These are phyloP conservation scores for Acanthaster planci DNA, from an alignment of 35 echinoderm and acorn worm species.

Conservation along the genomic window DNA sequence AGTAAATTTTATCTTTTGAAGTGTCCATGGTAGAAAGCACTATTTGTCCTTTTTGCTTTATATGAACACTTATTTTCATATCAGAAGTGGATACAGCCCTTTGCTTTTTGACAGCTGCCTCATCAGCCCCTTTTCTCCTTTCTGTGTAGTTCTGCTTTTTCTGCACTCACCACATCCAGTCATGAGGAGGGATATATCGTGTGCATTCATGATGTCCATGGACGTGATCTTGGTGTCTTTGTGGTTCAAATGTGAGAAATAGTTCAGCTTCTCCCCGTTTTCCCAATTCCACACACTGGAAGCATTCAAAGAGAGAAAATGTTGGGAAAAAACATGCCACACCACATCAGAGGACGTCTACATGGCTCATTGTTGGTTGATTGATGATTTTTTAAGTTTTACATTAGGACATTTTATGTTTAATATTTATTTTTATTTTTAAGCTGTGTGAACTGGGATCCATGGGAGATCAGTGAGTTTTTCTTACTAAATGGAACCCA, in stretches of 20 bases:
- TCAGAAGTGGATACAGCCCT: no score
- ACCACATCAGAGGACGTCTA: neutral
- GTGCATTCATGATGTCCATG: slow-evolving; percentile 93
- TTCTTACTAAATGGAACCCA: no score
- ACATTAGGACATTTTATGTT: neutral
- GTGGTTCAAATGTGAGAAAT: slow-evolving; percentile 76
- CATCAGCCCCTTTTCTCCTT: no score
- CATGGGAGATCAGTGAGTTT: no score
- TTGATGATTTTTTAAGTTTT: neutral
- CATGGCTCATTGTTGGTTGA: neutral
- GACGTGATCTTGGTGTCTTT: slow-evolving; percentile 85
- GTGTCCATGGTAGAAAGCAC: no score
- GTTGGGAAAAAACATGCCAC: neutral
- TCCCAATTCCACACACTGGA: slow-evolving; percentile 97
- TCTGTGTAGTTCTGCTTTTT: no score
- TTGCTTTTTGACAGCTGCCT: no score
- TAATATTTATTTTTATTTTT: no score
- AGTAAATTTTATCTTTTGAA: no score
- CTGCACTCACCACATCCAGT: slow-evolving; percentile 80
- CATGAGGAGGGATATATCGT: slow-evolving; percentile 83
- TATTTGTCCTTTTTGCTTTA: no score
- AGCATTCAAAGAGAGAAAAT: neutral
- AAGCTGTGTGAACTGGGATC: neutral
- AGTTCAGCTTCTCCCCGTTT: slow-evolving; percentile 90
- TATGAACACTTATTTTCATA: no score